Conservation (phyloP, 2,113 vertebrate species). For the Gobio gobio region DNA sequence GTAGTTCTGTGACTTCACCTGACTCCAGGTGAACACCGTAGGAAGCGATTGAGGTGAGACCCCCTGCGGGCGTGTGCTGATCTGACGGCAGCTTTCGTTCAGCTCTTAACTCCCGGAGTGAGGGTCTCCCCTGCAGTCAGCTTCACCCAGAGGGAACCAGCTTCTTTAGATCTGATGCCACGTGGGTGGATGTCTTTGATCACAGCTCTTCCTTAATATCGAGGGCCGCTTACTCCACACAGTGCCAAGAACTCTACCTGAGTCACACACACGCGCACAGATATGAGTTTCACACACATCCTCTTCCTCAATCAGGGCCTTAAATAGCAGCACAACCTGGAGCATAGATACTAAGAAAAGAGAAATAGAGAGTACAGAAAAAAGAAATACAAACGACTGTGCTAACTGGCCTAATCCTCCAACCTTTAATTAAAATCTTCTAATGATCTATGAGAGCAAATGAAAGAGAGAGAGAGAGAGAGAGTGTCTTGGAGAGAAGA, state of each 20-base stretch:
- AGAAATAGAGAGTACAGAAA: conserved; percentile 53
- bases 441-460: conserved; percentile 66
- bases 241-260: conserved; percentile 52
- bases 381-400: conserved; percentile 63
- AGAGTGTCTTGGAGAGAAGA: neutral
- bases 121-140: conserved; percentile 45
- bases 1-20: conserved; percentile 36
- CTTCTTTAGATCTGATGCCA: conserved; percentile 64
- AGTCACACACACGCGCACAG: conserved; percentile 45
- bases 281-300: conserved; percentile 29
- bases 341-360: conserved; percentile 42
- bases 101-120: conserved; percentile 55
- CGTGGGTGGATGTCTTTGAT: conserved; percentile 72
- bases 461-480: neutral
- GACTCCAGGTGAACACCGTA: conserved; percentile 31
- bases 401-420: conserved; percentile 66
- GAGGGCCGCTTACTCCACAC: conserved; percentile 33
- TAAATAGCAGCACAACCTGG: conserved; percentile 45
- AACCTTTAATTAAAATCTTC: conserved; percentile 75
- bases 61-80: conserved; percentile 35
- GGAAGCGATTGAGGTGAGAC: conserved; percentile 31
- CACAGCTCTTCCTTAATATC: conserved; percentile 60
- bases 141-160: conserved; percentile 51
- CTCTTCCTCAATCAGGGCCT: conserved; percentile 31
- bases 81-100: conserved; percentile 53